Evolutionary conservation across 2,113 vertebrate species (phyloP).

Genomic region (Cryptomyrus ogoouensis): DNA sequence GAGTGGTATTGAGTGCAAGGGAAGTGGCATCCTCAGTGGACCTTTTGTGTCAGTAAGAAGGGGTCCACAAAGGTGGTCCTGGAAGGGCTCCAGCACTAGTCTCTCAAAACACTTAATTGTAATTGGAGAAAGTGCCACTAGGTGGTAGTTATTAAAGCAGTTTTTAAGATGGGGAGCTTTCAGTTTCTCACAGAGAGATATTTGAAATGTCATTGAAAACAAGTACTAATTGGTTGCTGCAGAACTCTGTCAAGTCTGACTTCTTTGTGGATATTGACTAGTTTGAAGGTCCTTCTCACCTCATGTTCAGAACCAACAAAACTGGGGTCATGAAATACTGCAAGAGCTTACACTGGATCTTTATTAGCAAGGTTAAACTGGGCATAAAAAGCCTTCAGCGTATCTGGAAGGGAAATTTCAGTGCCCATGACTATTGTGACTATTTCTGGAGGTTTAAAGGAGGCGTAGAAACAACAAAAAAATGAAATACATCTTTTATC

Average conservation of each 20-base stretch:
- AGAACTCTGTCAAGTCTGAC: neutral
- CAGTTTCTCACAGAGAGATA: neutral
- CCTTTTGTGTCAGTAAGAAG: neutral
- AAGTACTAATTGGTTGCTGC: neutral
- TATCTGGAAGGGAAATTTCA: neutral
- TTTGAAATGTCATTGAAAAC: neutral
- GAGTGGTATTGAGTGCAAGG: neutral
- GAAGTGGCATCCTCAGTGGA: neutral
- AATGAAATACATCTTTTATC: neutral
- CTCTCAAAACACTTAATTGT: neutral
- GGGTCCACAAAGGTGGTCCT: neutral
- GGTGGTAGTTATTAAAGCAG: neutral
- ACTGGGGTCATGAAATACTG: neutral
- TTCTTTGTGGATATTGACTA: neutral
- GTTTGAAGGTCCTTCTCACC: neutral
- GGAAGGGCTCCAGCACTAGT: neutral
- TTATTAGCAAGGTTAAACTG: neutral
- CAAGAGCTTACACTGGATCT: neutral
- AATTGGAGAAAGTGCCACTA: neutral
- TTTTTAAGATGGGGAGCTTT: neutral
- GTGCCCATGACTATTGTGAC: neutral
- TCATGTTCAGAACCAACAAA: neutral
- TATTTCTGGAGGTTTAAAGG: neutral
- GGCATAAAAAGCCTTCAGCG: neutral
- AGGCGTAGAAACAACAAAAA: neutral